Evolutionary conservation across 1,140 invertebrate species (phyloP).

Genomic region (Dolichoris vasculosae): DNA sequence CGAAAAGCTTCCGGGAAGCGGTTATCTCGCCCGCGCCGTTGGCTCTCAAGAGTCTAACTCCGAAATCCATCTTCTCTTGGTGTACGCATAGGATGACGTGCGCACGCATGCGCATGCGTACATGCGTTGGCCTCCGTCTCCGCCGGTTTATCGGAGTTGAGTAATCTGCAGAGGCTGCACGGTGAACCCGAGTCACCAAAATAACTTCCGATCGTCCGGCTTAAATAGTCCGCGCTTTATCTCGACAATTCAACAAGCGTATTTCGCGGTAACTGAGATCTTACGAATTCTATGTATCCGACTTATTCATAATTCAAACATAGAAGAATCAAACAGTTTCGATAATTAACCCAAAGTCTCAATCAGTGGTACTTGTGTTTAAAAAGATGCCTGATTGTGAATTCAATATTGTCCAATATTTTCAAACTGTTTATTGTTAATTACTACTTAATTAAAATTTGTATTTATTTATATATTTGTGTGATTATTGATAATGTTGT

Average conservation of each 20-base stretch:
- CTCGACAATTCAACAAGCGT: neutral
- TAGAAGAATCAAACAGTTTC: too few species aligned
- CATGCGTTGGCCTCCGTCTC: too few species aligned
- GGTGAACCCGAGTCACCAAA: neutral
- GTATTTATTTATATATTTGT: too few species aligned
- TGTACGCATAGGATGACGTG: neutral
- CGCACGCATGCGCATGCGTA: neutral
- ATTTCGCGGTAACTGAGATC: neutral
- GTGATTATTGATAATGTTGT: too few species aligned
- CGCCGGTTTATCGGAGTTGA: constrained; percentile 25
- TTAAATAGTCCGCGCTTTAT: constrained; percentile 34
- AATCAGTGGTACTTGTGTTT: too few species aligned
- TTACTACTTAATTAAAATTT: too few species aligned
- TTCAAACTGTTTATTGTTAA: too few species aligned
- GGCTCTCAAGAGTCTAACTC: neutral
- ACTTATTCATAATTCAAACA: neutral
- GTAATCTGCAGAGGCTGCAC: neutral
- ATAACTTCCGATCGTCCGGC: constrained; percentile 20
- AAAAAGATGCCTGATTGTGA: too few species aligned
- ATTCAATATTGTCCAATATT: too few species aligned
- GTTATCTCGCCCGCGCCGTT: constrained; percentile 14
- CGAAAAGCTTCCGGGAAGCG: constrained; percentile 50
- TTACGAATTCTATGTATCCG: neutral
- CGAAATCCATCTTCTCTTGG: constrained; percentile 25
- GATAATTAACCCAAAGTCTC: too few species aligned